Percentiles rank a stretch among this genome's conserved stretches.
phyloP scores from a whole-genome alignment of 2,888 invertebrate species.

The Pardosa pseudoannulata region DNA sequence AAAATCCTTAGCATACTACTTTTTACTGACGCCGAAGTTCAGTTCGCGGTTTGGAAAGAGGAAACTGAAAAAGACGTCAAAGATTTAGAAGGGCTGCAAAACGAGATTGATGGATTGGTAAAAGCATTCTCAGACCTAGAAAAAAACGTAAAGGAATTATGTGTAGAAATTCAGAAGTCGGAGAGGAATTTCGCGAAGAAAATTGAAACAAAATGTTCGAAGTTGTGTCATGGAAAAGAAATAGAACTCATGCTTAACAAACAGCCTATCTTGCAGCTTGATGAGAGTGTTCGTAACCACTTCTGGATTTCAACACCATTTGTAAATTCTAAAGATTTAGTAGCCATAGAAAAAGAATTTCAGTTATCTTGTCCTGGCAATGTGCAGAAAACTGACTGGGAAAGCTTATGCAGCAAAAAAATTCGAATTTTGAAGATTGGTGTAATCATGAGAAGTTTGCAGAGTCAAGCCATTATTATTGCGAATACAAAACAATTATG shows the following conservation, averaged over 20 bases:
- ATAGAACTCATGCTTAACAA: background rate
- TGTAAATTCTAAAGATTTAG: background rate
- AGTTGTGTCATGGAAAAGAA: background rate
- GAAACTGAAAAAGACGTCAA: background rate
- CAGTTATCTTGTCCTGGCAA: background rate
- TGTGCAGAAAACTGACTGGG: background rate
- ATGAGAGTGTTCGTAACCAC: background rate
- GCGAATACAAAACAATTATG: background rate
- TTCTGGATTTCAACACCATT: background rate
- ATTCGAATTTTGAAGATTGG: background rate
- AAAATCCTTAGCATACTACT: conserved; percentile 7
- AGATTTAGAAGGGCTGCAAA: background rate
- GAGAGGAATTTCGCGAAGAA: conserved; percentile 1
- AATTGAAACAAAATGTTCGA: background rate
- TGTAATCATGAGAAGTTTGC: background rate
- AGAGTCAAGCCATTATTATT: background rate
- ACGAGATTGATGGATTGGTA: background rate
- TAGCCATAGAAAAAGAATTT: background rate
- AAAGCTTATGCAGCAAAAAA: conserved; percentile 1
- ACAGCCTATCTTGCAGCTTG: background rate
- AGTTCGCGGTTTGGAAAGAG: background rate
- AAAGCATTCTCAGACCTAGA: background rate
- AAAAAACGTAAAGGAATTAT: background rate
- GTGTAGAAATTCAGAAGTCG: background rate
- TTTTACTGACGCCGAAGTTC: background rate